Evolutionary conservation across 1,140 invertebrate genomes (phyloP).

Genomic region (Samia ricini): DNA sequence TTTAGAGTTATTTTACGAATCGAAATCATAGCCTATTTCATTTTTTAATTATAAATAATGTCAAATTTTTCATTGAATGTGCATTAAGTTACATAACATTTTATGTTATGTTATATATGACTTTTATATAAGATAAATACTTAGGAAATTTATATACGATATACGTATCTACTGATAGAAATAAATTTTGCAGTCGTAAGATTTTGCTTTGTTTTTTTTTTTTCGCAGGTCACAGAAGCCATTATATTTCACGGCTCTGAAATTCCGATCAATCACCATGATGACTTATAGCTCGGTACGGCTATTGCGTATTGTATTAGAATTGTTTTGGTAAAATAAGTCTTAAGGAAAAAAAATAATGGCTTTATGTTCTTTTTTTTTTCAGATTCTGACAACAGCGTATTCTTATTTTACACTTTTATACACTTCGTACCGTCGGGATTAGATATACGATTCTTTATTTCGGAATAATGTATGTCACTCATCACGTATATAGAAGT

Average conservation of each 20-base stretch:
- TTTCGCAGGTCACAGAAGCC: slow-evolving; percentile 59
- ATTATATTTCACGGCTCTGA: slow-evolving; percentile 60
- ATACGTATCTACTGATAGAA: no score
- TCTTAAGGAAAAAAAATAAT: background rate
- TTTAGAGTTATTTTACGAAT: no score
- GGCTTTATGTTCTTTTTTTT: slow-evolving; percentile 7
- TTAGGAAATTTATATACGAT: no score
- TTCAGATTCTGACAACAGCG: slow-evolving; percentile 56
- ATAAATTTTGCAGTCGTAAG: background rate
- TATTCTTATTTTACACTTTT: slow-evolving; percentile 62
- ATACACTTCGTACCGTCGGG: slow-evolving; percentile 45
- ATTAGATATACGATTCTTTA: slow-evolving; percentile 18
- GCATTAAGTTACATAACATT: no score
- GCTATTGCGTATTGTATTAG: slow-evolving; percentile 4
- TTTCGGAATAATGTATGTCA: background rate
- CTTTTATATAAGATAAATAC: no score
- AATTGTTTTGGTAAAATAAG: background rate
- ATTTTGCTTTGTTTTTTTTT: background rate
- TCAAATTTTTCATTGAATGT: no score
- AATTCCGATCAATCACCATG: slow-evolving; percentile 61
- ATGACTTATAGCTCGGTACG: slow-evolving; percentile 59
- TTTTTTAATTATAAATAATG: no score
- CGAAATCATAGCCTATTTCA: no score
- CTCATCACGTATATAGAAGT: background rate
- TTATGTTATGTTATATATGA: no score